phyloP scores from a whole-genome alignment of 2,113 vertebrate species.

The Symphodus melops region DNA sequence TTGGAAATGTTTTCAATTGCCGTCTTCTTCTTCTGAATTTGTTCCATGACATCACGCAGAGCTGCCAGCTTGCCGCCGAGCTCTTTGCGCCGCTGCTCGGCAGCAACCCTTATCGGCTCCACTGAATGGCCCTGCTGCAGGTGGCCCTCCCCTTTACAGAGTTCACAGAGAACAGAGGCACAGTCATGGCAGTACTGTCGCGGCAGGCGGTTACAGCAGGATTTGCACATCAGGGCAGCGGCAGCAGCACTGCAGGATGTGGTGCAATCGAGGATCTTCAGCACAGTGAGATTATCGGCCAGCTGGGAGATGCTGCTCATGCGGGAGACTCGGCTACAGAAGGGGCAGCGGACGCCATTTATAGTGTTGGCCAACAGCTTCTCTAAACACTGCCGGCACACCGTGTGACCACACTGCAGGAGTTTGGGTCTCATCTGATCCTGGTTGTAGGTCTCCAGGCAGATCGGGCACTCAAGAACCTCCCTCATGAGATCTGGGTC shows the following conservation, averaged over 20 bases:
- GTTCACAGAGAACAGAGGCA: slow-evolving; percentile 88
- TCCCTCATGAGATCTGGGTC: slow-evolving; percentile 94
- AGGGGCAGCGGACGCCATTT: slow-evolving; percentile 96
- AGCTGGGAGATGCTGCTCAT: slow-evolving; percentile 92
- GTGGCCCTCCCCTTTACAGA: slow-evolving; percentile 87
- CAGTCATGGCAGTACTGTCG: slow-evolving; percentile 92
- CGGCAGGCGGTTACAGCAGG: slow-evolving; percentile 90
- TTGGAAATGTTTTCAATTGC: slow-evolving; percentile 89
- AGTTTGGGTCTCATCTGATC: slow-evolving; percentile 94
- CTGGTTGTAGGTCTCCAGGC: slow-evolving; percentile 95
- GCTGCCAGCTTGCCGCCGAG: slow-evolving; percentile 85
- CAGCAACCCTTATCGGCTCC: slow-evolving; percentile 87
- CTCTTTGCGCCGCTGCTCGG: slow-evolving; percentile 90
- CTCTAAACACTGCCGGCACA: slow-evolving; percentile 94
- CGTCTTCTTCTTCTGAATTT: slow-evolving; percentile 91
- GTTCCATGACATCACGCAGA: slow-evolving; percentile 88
- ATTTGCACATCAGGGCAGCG: slow-evolving; percentile 90
- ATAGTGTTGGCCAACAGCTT: slow-evolving; percentile 95
- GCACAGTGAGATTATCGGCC: slow-evolving; percentile 94
- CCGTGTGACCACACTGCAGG: slow-evolving; percentile 95
- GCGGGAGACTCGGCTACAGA: slow-evolving; percentile 95
- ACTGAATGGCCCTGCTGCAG: slow-evolving; percentile 86
- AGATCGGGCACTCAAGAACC: slow-evolving; percentile 96
- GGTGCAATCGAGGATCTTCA: slow-evolving; percentile 94
- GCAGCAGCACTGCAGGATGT: slow-evolving; percentile 87